A percentile compares a stretch with the other conserved stretches of the same genome.
These are phyloP conservation scores for Promerops cafer DNA, from an alignment of 2,113 vertebrate genomes.

Conservation along the genomic window DNA sequence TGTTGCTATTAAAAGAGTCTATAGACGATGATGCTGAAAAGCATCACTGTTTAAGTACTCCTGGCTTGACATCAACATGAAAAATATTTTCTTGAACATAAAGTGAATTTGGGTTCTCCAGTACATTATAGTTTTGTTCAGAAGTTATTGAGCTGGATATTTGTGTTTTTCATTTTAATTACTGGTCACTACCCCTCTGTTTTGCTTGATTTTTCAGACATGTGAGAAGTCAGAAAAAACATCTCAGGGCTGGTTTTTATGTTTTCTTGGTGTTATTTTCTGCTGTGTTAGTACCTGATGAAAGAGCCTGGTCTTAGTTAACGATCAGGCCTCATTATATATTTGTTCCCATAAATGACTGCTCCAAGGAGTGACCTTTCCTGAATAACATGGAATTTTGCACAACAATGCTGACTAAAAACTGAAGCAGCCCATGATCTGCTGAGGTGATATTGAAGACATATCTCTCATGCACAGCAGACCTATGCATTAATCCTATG, in stretches of 20 bases:
- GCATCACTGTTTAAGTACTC: conserved; percentile 35
- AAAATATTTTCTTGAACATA: conserved; percentile 31
- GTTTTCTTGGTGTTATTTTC: not conserved
- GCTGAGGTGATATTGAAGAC: conserved; percentile 45
- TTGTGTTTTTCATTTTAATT: not conserved
- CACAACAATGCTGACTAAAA: not conserved
- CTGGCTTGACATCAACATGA: conserved; percentile 2
- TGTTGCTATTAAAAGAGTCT: conserved; percentile 51
- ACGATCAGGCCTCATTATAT: not conserved
- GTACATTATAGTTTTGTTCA: not conserved
- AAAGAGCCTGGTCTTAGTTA: not conserved
- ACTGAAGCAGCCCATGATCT: conserved; percentile 20
- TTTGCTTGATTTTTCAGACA: not conserved
- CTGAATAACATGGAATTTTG: not conserved
- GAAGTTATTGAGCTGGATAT: not conserved
- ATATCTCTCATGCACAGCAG: conserved; percentile 31
- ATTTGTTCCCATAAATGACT: not conserved
- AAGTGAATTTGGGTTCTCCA: not conserved
- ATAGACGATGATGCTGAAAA: conserved; percentile 30
- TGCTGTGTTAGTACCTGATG: not conserved
- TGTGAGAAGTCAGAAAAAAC: not conserved
- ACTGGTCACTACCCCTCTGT: not conserved
- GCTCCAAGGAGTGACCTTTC: not conserved
- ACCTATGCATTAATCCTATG: conserved; percentile 43
- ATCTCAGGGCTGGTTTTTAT: not conserved